Base-by-base conservation (phyloP, 2,797 vertebrate species). In the Sebastes nivosus region DNA sequence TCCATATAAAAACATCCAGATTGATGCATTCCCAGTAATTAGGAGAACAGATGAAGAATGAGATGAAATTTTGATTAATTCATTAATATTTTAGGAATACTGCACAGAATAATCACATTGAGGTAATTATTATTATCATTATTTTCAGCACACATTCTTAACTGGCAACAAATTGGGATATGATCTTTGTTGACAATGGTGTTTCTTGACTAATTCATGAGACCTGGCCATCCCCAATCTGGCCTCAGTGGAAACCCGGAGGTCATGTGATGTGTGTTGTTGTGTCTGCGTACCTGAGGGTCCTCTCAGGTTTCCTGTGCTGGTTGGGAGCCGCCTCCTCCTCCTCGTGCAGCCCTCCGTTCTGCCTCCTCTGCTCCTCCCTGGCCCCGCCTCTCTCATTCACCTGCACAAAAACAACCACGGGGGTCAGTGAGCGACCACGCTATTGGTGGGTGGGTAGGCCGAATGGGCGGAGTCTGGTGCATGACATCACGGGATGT, bases 271-370 rank as follows among this genome's bases (percentile, higher is more conserved):
- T 46, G 42, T 18, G 71, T 55, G 76, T 50, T 18, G 54, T n/a
- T 68, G 79, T 60, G 72, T 71, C 30, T 63, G 57, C 12, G 34
- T 90, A 99, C 98, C 98, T 97, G 92, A 95, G 95, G 79, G 94
- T 95, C 91, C 97, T 97, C 94, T 99, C 98, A 0, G 96, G 94
- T 88, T 97, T 96, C 94, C 96, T 97, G 82, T 97, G 97, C 88
- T 97, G 96, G 86, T 96, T 98, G 84, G 96, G 94, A 72, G 93
- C 81, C 38, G 93, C 87, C 54, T 96, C 92, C 58, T 96, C 91
- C 74, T 96, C 91, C 74, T 98, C 97, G 14, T 96, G 94, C 85
- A 96, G 82, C n/a, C 94, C 97, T 89, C 98, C 98, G 0, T 99
- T 99, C 89, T 97, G 97, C 24, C 97, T 95, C 88, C 97, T 97